Evolutionary conservation across 2,888 invertebrate species (phyloP), one percentile per base, ranked within the genome.

Genomic region (Amblyjoppa proteus): DNA sequence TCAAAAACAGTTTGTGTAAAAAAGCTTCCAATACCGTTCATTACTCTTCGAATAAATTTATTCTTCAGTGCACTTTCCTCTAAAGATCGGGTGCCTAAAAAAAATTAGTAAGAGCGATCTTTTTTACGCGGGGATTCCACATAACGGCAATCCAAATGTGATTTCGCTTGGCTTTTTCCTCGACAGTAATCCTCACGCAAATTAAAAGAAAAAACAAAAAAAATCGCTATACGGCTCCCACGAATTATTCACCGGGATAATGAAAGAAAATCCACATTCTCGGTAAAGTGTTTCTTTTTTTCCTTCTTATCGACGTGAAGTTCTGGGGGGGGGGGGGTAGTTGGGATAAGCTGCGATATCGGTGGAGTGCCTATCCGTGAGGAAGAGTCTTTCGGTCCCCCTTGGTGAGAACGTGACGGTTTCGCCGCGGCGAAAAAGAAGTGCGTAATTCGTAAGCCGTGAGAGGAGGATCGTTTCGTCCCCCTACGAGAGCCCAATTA

Each of bases 401-500:
- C 58, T 58, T 75, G 66, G 70, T 69, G 81, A 70, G 70, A 85
- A 68, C 45, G 69, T 41, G 56, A 5, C 41, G 76, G 38, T 53
- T 51, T 45, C 51, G 64, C 20, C 70, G 51, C n/a, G 71, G 28
- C 70, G 73, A 73, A 82, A 70, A 75, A 79, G 77, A 85, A 85
- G 78, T 81, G 78, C 84, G 84, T 84, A 84, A 84, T 84, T 84
- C 77, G 81, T 81, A 81, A 81, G 84, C 84, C 68, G 58, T 77
- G 66, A 78, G 51, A 51, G 70, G 34, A 79, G 51, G 70, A 81
- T 51, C 34, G 80, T 64, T 70, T 41, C 64, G 28, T 71, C 56
- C 61, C 78, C 58, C 34, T 53, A 56, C 80, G 77, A 70, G 51
- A 74, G 83, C 83, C 45, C 87, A 87, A 87, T 87, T 87, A 87